A percentile compares a stretch with the other conserved stretches of the same genome.
Evolutionary conservation across 92 coral and sea anemone species (phyloP).

Genomic region (Heliopora coerulea): DNA sequence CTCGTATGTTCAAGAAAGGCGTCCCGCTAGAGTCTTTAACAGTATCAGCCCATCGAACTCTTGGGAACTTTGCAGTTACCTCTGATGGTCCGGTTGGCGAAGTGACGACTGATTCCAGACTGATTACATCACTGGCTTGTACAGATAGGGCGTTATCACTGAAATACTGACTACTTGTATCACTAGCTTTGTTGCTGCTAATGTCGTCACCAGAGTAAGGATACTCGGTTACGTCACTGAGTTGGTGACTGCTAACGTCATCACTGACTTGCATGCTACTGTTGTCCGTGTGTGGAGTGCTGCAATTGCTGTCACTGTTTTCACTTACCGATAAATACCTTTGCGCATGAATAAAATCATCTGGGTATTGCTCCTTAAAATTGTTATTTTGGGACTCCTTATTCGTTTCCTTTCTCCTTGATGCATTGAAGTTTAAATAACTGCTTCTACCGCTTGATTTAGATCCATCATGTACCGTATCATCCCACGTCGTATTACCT

Average conservation of each 20-base stretch:
- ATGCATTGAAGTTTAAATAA: not conserved
- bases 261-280: not conserved
- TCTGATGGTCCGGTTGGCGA: not conserved
- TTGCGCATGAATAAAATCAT: not conserved
- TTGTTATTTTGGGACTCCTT: not conserved
- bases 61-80: not conserved
- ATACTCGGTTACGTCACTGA: not conserved
- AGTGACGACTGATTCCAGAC: not conserved
- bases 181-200: not conserved
- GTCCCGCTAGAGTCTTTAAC: constrained; percentile 9
- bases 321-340: not conserved
- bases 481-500: constrained; percentile 1
- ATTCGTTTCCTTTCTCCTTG: not conserved
- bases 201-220: not conserved
- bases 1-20: constrained; percentile 23
- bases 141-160: not conserved
- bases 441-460: not conserved
- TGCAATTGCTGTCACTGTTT: not conserved
- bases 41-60: constrained; percentile 35
- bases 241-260: not conserved
- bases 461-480: not conserved
- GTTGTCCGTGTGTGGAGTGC: not conserved
- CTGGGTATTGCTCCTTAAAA: not conserved
- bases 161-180: not conserved
- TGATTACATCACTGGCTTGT: not conserved